Conservation (phyloP, 2,888 invertebrate species). For the Papilio elwesi region DNA sequence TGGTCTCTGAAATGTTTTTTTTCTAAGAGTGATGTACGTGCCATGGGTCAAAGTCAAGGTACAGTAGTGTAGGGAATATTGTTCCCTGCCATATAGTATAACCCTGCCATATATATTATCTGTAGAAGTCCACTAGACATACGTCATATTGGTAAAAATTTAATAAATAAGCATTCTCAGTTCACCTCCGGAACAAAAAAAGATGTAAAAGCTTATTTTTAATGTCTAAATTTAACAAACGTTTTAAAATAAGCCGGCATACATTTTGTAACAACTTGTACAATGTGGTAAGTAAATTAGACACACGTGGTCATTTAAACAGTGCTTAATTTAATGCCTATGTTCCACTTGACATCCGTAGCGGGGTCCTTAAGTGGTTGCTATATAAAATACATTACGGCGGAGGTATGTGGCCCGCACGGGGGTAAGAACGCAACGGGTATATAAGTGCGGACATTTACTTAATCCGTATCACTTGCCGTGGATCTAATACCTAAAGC, state of each 20-base stretch:
- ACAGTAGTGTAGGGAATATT: too few species aligned
- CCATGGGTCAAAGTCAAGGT: too few species aligned
- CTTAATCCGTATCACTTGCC: conserved; percentile 74
- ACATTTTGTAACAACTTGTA: conserved; percentile 6
- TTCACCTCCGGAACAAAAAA: too few species aligned
- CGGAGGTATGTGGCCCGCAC: conserved; percentile 44
- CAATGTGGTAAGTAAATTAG: conserved; percentile 33
- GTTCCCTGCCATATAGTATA: too few species aligned
- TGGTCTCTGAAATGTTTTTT: too few species aligned
- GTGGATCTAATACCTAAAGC: conserved; percentile 67
- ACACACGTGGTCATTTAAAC: conserved; percentile 26
- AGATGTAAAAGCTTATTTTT: too few species aligned
- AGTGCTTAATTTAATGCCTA: conserved; percentile 36
- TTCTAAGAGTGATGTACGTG: too few species aligned
- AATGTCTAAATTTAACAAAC: not conserved
- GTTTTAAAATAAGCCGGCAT: not conserved
- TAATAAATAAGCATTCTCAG: too few species aligned
- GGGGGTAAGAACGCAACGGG: conserved; percentile 70
- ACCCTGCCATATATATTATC: too few species aligned
- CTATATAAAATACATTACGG: conserved; percentile 40
- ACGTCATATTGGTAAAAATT: too few species aligned
- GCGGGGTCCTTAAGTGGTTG: conserved; percentile 44
- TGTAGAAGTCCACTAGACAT: too few species aligned
- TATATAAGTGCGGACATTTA: conserved; percentile 73
- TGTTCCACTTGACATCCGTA: conserved; percentile 43